Evolutionary conservation across 2,797 vertebrate species (phyloP).

Genomic region (Microhierax caerulescens): DNA sequence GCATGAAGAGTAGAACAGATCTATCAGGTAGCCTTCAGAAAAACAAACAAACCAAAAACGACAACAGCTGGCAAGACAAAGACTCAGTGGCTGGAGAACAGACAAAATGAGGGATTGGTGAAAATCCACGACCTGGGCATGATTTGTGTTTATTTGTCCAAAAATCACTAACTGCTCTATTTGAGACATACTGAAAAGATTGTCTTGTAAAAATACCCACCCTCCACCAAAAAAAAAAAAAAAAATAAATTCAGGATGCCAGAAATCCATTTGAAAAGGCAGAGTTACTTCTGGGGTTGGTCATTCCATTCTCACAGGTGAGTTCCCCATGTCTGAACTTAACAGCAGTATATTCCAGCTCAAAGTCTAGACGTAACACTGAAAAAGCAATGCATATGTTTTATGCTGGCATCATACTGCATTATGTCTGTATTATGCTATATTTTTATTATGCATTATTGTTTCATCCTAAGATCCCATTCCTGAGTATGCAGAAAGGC

Average conservation of each 20-base stretch:
- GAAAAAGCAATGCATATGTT: not conserved
- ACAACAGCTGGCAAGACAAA: not conserved
- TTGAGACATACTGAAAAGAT: not conserved
- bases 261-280: not conserved
- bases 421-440: not conserved
- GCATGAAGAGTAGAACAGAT: not conserved
- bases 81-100: not conserved
- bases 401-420: not conserved
- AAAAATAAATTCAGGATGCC: not conserved
- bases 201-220: not conserved
- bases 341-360: not conserved
- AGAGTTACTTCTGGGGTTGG: not conserved
- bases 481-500: not conserved
- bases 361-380: not conserved
- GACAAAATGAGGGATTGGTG: not conserved
- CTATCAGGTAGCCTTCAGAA: not conserved
- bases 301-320: not conserved
- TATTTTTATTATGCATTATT: not conserved
- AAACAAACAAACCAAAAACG: not conserved
- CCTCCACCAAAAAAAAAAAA: not conserved
- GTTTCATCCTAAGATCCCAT: not conserved
- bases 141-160: rapidly evolving
- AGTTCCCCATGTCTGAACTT: not conserved
- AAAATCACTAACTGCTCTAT: not conserved
- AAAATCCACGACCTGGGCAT: not conserved